These are phyloP conservation scores for Tryphoninae sp. DNA, from an alignment of 2,888 invertebrate species.

Conservation along the genomic window DNA sequence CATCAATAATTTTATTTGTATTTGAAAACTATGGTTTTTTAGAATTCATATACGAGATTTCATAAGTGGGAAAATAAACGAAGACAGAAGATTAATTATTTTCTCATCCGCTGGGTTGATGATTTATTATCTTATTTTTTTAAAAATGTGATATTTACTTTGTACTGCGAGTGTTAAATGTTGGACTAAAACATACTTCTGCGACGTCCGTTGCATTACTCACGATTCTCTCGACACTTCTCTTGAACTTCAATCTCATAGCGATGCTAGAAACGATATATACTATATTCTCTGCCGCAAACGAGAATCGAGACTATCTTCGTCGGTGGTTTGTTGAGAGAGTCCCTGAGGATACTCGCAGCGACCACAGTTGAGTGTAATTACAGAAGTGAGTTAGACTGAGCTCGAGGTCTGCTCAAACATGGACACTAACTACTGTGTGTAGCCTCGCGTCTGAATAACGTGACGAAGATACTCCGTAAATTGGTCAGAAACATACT, in stretches of 20 bases:
- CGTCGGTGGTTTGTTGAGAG: constrained; percentile 42
- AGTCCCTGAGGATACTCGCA: constrained; percentile 53
- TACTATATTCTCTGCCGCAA: background rate
- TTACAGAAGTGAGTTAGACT: constrained; percentile 60
- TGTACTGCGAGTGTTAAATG: background rate
- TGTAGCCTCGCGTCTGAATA: constrained; percentile 22
- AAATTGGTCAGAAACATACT: constrained; percentile 50
- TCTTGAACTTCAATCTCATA: background rate
- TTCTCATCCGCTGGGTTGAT: too few relatives aligned
- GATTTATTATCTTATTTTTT: too few relatives aligned
- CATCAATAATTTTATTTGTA: too few relatives aligned
- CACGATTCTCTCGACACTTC: constrained; percentile 24
- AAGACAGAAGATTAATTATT: too few relatives aligned
- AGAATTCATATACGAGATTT: too few relatives aligned
- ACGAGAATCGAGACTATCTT: constrained; percentile 25
- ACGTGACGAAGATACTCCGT: constrained; percentile 50
- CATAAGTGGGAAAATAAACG: too few relatives aligned
- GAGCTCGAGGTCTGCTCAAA: constrained; percentile 57
- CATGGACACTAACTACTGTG: constrained; percentile 55
- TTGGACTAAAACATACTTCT: background rate
- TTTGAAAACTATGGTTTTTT: too few relatives aligned
- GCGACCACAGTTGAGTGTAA: constrained; percentile 55
- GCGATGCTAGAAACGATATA: background rate
- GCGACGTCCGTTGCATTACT: background rate
- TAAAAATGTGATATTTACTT: background rate